Percentiles rank a stretch among this genome's conserved stretches.
phyloP scores from a whole-genome alignment of 2,888 invertebrate genomes.

The Trissoscelio sp. region DNA sequence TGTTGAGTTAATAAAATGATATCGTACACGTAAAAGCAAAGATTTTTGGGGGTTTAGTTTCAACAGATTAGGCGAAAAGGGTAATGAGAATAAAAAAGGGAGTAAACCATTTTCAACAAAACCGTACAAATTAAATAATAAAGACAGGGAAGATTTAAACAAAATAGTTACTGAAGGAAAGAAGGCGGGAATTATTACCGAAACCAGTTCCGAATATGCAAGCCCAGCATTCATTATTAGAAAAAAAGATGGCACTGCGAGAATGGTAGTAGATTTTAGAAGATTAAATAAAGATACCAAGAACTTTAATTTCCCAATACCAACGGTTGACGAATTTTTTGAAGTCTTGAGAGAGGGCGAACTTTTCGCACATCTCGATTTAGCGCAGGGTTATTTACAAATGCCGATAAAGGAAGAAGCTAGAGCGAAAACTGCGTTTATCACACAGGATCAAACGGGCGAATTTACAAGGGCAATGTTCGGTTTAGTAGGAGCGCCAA shows the following conservation, averaged over 20 bases:
- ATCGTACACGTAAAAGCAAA: too few relatives aligned
- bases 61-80: too few relatives aligned
- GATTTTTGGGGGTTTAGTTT: too few relatives aligned
- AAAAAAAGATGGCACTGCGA: slow-evolving; percentile 49
- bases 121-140: slow-evolving; percentile 51
- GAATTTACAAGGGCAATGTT: slow-evolving; percentile 7
- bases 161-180: slow-evolving; percentile 40
- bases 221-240: slow-evolving; percentile 43
- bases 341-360: neutral
- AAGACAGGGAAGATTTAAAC: slow-evolving; percentile 45
- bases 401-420: slow-evolving; percentile 11
- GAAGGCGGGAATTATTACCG: slow-evolving; percentile 39
- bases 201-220: slow-evolving; percentile 37
- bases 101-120: slow-evolving; percentile 11
- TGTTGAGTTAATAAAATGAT: too few relatives aligned
- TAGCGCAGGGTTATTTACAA: slow-evolving; percentile 42
- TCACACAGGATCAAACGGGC: slow-evolving; percentile 9
- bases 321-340: neutral
- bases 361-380: slow-evolving; percentile 34
- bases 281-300: slow-evolving; percentile 15
- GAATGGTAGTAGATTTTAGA: slow-evolving; percentile 60
- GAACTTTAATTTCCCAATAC: slow-evolving; percentile 18
- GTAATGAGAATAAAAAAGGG: slow-evolving; percentile 33
- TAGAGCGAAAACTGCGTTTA: neutral
- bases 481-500: neutral